Evolutionary conservation across 2,888 invertebrate species (phyloP), one percentile per base, ranked within the genome.

Genomic region (Hymenopus coronatus): DNA sequence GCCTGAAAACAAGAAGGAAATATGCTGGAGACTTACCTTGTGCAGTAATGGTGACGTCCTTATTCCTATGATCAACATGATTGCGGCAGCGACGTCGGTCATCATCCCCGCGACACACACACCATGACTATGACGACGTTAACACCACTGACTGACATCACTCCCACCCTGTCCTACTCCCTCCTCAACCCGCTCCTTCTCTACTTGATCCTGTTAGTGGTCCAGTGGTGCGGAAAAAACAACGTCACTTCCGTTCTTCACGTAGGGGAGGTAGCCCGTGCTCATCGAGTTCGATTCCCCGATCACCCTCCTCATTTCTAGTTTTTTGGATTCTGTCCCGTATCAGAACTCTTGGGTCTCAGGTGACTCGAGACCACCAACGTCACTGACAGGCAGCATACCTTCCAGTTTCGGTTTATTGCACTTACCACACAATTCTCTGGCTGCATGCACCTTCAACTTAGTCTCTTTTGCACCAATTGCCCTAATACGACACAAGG

Each of bases 161-260:
- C 54, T 70, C 54, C 54, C 54, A 70, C 54, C 54, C 54, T 83
- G 84, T 33, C 28, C 84, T 33, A 20, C 84, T 15, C 84, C 28
- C 84, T 27, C 28, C 83, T 27, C 27, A 7, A 33, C n/a, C 84
- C 84, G 28, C 83, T 25, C 28, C 83, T 28, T 33, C 81, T 30
- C n/a, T 40, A 81, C 84, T 81, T 87, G 88, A 89, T 89, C 89
- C 89, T 87, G 89, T 89, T 89, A 89, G 89, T 87, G 82, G 87
- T 84, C 84, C 84, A 85, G 28, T 83, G 84, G 89, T 88, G 89
- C 88, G 89, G 88, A 89, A 87, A 46, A 89, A 83, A 87, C 88
- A 85, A 88, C 88, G 89, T 89, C 88, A 89, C 89, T 84, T 88
- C 89, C 88, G 89, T 83, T 85, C 82, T 84, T 88, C 88, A 88